Evolutionary conservation across 1,140 invertebrate species (phyloP), one percentile per base, ranked within the genome.

Genomic region (Apis dorsata): DNA sequence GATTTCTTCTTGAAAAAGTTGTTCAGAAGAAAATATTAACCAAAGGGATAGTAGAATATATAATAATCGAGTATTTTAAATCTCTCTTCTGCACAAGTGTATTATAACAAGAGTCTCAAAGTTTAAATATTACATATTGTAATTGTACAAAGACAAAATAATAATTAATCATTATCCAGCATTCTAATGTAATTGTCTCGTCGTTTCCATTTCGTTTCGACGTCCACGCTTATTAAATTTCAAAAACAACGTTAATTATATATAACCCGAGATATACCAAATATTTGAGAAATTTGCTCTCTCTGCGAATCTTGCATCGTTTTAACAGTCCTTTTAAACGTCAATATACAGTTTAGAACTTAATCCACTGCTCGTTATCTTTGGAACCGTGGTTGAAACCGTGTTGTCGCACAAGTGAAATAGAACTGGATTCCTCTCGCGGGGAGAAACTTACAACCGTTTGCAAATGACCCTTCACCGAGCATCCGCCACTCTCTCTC

Each of bases 331-430:
- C n/a, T 63, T 81, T 83, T 81, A 84, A 87, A 68, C 77, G 49
- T 66, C 82, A 53, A 79, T 82, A 77, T 66, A 69, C 71, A 63
- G 70, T 76, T 85, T 76, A 77, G 74, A 60, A 75, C 73, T 85
- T 85, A 88, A 88, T 87, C 85, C 85, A 21, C 57, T 55, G 70
- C 78, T 85, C 71, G 82, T 88, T 88, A 80, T 88, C 82, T 79
- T 69, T 65, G 60, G 13, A 44, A 7, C 34, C 34, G 81, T 19
- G 57, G 60, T 19, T 66, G 71, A 60, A 79, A 85, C 70, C 34
- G 34, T 84, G 83, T 81, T 79, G 78, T 76, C 82, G 60, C 44
- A 78, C 59, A 53, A 76, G 76, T 87, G 86, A 79, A 87, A 81
- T 87, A 85, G 83, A 85, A 75, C 75, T 74, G 70, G 83, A 44